Evolutionary conservation across 2,888 invertebrate species (phyloP).

Genomic region (Nemurella pictetii): DNA sequence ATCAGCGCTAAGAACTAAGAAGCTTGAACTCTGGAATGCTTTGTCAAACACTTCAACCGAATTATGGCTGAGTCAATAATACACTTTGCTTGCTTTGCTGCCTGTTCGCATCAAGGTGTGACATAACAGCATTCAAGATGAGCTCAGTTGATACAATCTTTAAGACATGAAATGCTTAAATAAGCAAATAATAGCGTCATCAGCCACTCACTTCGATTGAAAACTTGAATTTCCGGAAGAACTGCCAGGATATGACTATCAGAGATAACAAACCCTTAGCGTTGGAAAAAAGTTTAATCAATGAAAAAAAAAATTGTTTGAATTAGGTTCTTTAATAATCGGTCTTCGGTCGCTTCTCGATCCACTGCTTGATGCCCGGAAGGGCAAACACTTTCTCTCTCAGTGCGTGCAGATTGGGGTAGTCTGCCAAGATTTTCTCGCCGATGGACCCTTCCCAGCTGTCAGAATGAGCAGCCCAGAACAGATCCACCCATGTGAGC

Average conservation of each 20-base stretch:
- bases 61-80: neutral
- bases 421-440: conserved; percentile 58
- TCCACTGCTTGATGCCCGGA: conserved; percentile 66
- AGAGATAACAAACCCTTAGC: too few relatives aligned
- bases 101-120: neutral
- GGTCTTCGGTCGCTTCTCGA: conserved; percentile 63
- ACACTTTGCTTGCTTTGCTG: neutral
- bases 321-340: conserved; percentile 50
- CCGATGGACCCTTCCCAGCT: conserved; percentile 62
- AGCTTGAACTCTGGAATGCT: neutral
- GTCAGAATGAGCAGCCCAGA: conserved; percentile 61
- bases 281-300: too few relatives aligned
- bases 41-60: neutral
- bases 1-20: neutral
- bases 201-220: too few relatives aligned
- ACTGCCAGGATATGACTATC: too few relatives aligned
- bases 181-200: too few relatives aligned
- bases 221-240: too few relatives aligned
- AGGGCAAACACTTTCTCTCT: conserved; percentile 59
- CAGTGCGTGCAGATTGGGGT: conserved; percentile 60
- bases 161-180: too few relatives aligned
- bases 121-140: too few relatives aligned
- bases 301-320: too few relatives aligned
- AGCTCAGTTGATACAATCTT: too few relatives aligned
- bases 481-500: conserved; percentile 69